Conservation (phyloP, 2,797 vertebrate genomes). For the Podargus strigoides region DNA sequence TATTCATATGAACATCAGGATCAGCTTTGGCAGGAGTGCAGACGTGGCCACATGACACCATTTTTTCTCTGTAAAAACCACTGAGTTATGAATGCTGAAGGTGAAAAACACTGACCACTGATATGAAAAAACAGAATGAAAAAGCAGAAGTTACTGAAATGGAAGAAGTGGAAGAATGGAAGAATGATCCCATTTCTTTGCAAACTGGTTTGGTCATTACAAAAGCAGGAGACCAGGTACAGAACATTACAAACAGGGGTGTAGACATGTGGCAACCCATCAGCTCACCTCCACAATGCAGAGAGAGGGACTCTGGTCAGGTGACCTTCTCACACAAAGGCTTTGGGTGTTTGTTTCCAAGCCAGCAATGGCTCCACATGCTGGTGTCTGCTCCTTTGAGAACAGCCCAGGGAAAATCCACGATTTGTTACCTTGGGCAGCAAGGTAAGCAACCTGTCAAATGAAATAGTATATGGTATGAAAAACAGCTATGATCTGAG, state of each 20-base stretch:
- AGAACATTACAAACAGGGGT: neutral
- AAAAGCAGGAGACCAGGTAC: neutral
- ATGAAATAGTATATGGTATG: neutral
- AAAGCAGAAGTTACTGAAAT: neutral
- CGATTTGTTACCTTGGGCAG: neutral
- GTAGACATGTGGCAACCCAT: neutral
- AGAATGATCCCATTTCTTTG: neutral
- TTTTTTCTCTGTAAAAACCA: neutral
- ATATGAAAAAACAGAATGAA: neutral
- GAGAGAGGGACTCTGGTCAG: neutral
- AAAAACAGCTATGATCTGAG: neutral
- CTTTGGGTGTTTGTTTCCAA: neutral
- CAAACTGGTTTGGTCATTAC: neutral
- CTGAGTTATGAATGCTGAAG: neutral
- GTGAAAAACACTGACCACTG: neutral
- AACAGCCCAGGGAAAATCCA: neutral
- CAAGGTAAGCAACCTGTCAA: neutral
- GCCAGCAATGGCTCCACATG: neutral
- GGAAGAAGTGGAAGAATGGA: neutral
- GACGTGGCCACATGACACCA: accelerated
- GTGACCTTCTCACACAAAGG: neutral
- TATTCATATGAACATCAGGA: neutral
- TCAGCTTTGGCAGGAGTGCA: neutral
- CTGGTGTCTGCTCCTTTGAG: accelerated
- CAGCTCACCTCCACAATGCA: neutral